Evolutionary conservation across 2,888 invertebrate species (phyloP).

Genomic region (Podotricha telesiphe): DNA sequence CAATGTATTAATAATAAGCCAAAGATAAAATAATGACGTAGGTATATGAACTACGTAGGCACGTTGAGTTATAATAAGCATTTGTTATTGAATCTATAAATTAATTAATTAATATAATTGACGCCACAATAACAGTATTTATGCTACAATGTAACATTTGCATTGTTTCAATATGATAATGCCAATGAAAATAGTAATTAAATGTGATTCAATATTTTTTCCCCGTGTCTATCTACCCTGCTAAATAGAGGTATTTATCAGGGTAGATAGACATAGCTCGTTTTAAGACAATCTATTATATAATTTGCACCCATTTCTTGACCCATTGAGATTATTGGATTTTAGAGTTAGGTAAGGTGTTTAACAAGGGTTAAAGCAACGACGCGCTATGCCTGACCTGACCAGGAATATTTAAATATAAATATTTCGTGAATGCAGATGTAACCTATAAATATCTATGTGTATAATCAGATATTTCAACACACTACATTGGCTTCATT

Average conservation of each 20-base stretch:
- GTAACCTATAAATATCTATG: no score
- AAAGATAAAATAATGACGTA: conserved; percentile 13
- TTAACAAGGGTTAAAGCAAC: no score
- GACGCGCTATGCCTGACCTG: no score
- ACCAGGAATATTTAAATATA: no score
- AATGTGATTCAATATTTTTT: not conserved
- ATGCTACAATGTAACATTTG: conserved; percentile 10
- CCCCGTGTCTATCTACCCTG: no score
- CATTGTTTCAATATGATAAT: conserved; percentile 2
- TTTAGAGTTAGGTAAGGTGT: no score
- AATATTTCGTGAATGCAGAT: no score
- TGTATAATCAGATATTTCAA: not conserved
- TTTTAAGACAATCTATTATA: not conserved
- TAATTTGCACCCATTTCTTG: no score
- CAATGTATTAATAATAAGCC: not conserved
- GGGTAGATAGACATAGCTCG: not conserved
- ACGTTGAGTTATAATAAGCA: conserved; percentile 10
- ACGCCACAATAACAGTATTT: not conserved
- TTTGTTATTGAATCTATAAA: conserved; percentile 18
- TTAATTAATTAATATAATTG: conserved; percentile 21
- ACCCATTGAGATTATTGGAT: no score
- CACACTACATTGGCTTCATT: no score
- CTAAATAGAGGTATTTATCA: not conserved
- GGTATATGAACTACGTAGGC: not conserved
- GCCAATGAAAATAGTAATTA: not conserved